Evolutionary conservation across 2,888 invertebrate genomes (phyloP).

Genomic region (Lasioglossum malachurum): DNA sequence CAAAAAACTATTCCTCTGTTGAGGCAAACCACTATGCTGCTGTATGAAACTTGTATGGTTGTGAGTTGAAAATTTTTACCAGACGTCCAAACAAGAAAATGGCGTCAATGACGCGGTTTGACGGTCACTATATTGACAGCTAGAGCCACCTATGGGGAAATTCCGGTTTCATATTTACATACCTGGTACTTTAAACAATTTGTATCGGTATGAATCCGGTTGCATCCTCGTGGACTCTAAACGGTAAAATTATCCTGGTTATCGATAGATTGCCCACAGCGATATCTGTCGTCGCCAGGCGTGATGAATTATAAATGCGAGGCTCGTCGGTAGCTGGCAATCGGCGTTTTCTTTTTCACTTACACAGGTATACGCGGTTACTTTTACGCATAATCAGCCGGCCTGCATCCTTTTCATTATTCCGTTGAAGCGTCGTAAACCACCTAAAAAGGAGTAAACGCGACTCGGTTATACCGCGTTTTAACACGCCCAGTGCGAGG

Average conservation of each 20-base stretch:
- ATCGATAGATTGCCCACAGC: background rate
- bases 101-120: no score
- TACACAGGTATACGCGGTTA: constrained; percentile 35
- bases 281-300: constrained; percentile 15
- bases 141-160: no score
- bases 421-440: constrained; percentile 18
- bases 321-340: constrained; percentile 30
- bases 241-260: background rate
- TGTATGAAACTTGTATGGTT: no score
- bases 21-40: no score
- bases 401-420: constrained; percentile 51
- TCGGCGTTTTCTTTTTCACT: constrained; percentile 50
- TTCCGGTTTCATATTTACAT: no score
- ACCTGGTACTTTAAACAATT: background rate
- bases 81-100: no score
- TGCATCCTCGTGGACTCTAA: background rate
- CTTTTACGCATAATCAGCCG: constrained; percentile 47
- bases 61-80: no score
- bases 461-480: background rate
- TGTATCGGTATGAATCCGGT: no score
- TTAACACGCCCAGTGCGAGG: constrained; percentile 33
- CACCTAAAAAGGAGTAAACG: constrained; percentile 43
- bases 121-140: no score
- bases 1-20: no score
- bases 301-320: constrained; percentile 45